Evolutionary conservation across 1,140 invertebrate genomes (phyloP), one percentile per base, ranked within the genome.

Genomic region (Zaprionus ornatus): DNA sequence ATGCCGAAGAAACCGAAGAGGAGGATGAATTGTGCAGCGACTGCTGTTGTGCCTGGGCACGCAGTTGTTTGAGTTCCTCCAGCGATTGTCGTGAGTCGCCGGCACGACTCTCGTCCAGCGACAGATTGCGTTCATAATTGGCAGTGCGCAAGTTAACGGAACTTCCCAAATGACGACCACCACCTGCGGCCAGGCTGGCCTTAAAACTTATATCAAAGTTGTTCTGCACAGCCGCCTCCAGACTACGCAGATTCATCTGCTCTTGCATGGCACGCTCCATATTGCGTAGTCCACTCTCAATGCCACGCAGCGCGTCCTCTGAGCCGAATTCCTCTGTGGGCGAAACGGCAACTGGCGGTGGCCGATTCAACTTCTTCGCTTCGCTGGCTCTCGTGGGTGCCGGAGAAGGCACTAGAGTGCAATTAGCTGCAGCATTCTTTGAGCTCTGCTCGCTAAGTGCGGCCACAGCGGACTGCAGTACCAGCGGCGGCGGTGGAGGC

Each of bases 221-320:
- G 25, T 84, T 91, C 74, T 92, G 87, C 19, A 81, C 77, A 15
- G 82, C 80, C 0, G 82, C 90, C 74, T 93, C 92, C 62, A 93
- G 56, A 12, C 79, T 92, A 15, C 92, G 62, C 23, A 93, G 54
- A 52, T 92, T 93, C 92, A 93, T 92, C 62, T 93, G 92, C 64
- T 93, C 92, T 67, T 92, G 92, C 92, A 93, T 93, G 56, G 92
- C 92, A 6, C 92, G 80, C 54, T 93, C 92, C 92, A 93, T 93
- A 55, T 93, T 93, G 4, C 91, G 80, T 13, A 93, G 60, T 1
- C 92, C 92, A 52, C 92, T 92, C 56, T 93, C 92, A 13, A 93
- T 93, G 15, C 92, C 92, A 0, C 92, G 79, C 50, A 93, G 55
- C 4, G 92, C 92, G 72, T 93, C 92, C 65, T 93, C 92, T 7